Conservation (phyloP, 2,888 invertebrate species). For the Thumatha senex region DNA sequence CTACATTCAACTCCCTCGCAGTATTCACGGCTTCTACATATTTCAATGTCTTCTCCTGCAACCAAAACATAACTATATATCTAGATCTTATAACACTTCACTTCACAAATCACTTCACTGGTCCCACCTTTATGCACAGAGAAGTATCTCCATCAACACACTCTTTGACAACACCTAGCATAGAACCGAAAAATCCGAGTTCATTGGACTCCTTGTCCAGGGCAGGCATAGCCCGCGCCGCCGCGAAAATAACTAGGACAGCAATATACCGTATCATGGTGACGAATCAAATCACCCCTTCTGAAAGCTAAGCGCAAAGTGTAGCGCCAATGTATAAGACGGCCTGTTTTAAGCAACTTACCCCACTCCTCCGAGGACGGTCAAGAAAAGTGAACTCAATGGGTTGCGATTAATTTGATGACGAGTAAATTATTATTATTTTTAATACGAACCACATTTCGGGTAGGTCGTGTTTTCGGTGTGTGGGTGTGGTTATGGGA, state of each 20-base stretch:
- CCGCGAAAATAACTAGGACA: constrained; percentile 79
- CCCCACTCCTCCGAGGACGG: constrained; percentile 67
- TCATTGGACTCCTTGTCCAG: constrained; percentile 81
- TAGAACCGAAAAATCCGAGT: constrained; percentile 65
- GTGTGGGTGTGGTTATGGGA: constrained; percentile 26
- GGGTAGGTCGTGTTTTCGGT: constrained; percentile 51
- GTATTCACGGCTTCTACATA: constrained; percentile 84
- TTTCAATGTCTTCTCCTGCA: constrained; percentile 88
- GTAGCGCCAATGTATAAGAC: constrained; percentile 68
- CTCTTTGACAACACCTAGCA: constrained; percentile 87
- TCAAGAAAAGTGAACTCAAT: constrained; percentile 76
- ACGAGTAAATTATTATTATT: constrained; percentile 69
- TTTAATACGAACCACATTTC: constrained; percentile 60
- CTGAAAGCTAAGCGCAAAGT: constrained; percentile 73
- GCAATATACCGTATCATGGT: constrained; percentile 74
- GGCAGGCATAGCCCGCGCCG: constrained; percentile 76
- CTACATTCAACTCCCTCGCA: constrained; percentile 81
- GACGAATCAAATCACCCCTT: constrained; percentile 65
- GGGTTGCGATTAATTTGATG: constrained; percentile 71
- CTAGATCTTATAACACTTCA: constrained; percentile 47
- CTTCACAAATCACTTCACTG: constrained; percentile 44
- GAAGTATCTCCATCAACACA: constrained; percentile 88
- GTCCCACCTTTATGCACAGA: constrained; percentile 87
- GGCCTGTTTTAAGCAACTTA: constrained; percentile 76
- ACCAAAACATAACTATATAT: constrained; percentile 63